phyloP scores from a whole-genome alignment of 1,140 invertebrate genomes.

The Drosophila lini region DNA sequence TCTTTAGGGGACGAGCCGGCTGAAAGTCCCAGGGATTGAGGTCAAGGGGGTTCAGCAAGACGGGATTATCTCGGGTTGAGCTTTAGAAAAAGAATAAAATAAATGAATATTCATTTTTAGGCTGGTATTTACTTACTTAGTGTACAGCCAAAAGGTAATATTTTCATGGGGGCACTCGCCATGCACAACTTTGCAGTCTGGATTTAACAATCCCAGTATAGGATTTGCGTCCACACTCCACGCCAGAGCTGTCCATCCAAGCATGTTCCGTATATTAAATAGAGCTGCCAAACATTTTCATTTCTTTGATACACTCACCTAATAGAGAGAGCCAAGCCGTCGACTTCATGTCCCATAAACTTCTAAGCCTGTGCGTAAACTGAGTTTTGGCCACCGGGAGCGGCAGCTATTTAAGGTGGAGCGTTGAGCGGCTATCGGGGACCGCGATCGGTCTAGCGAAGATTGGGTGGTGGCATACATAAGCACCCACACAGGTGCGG shows the following conservation, averaged over 20 bases:
- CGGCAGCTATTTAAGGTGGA: conserved; percentile 58
- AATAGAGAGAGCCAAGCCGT: conserved; percentile 38
- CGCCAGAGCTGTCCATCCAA: conserved; percentile 10
- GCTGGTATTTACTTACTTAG: conserved; percentile 83
- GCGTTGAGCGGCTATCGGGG: conserved; percentile 41
- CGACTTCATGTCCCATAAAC: conserved; percentile 43
- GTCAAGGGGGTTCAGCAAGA: conserved; percentile 83
- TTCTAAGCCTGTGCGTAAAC: conserved; percentile 41
- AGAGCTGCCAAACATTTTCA: too few relatives aligned
- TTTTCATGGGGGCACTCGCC: conserved; percentile 86
- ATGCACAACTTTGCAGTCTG: conserved; percentile 62
- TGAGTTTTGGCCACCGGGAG: conserved; percentile 48
- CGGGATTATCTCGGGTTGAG: conserved; percentile 84
- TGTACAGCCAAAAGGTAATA: conserved; percentile 87
- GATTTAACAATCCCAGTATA: conserved; percentile 60
- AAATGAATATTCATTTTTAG: neutral
- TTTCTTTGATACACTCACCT: conserved; percentile 29
- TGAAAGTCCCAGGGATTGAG: conserved; percentile 85
- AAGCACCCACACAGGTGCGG: conserved; percentile 66
- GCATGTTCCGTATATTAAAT: neutral
- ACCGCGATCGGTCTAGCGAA: conserved; percentile 43
- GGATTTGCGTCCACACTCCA: conserved; percentile 42
- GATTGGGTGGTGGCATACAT: conserved; percentile 51
- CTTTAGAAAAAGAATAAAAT: conserved; percentile 11
- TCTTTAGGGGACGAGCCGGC: conserved; percentile 85